phyloP scores from a whole-genome alignment of 2,888 invertebrate species.

The Ectemnius lituratus region DNA sequence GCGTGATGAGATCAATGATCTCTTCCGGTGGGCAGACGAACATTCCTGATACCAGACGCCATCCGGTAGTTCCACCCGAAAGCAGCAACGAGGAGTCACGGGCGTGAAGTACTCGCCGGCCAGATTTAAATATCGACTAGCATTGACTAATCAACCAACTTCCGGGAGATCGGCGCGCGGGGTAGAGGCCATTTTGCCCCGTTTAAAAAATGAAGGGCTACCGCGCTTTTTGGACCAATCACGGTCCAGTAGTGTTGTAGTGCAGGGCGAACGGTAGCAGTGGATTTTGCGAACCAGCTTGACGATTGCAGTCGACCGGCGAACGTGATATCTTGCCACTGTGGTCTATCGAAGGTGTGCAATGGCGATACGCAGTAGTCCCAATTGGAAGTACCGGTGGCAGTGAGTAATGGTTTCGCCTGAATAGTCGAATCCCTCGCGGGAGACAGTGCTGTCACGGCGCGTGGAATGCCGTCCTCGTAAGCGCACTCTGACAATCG shows the following conservation, averaged over 20 bases:
- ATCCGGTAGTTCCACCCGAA: constrained; percentile 7
- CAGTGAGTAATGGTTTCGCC: constrained; percentile 20
- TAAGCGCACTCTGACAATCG: constrained; percentile 45
- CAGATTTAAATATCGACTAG: background rate
- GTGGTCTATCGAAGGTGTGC: background rate
- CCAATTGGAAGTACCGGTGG: constrained; percentile 5
- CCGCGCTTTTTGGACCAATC: constrained; percentile 13
- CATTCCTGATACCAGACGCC: constrained; percentile 14
- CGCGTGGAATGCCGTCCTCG: constrained; percentile 20
- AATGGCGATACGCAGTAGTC: constrained; percentile 4
- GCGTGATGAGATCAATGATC: constrained; percentile 18
- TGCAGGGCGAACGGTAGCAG: background rate
- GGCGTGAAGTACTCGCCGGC: background rate
- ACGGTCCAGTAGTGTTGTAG: constrained; percentile 5
- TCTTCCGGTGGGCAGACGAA: constrained; percentile 19
- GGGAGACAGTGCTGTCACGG: background rate
- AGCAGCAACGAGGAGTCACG: constrained; percentile 5
- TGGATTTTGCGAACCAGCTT: too few relatives aligned
- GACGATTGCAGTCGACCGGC: too few relatives aligned
- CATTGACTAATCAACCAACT: background rate
- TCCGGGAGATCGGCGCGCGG: background rate
- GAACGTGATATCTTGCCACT: too few relatives aligned
- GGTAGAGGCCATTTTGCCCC: background rate
- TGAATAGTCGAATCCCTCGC: constrained; percentile 3
- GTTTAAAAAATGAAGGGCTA: background rate